Base-by-base conservation (phyloP, 2,113 vertebrate genomes). In the Turnix velox region DNA sequence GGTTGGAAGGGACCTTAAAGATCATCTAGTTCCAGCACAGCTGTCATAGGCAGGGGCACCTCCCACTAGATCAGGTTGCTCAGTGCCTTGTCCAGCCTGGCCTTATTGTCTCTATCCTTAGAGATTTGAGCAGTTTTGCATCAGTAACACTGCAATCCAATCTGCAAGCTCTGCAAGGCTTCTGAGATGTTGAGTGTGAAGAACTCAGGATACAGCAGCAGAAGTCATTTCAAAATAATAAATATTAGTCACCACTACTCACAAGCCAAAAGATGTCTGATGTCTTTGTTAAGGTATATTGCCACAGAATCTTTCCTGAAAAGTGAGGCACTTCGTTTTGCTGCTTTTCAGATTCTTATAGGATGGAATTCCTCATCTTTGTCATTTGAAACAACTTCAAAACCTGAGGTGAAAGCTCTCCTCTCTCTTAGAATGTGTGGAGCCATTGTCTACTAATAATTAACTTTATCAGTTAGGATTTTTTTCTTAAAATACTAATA, bases 131-230 rank as follows among this genome's bases (percentile, higher is more conserved):
- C n/a, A n/a, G 14, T 48, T 89, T 15, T 72, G 6, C 15, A 8
- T 39, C 40, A 25, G 0, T 42, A 15, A 7, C 2, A 1, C 20
- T 23, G 10, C 46, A 27, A 1, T 10, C n/a, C 31, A n/a, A 28
- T 51, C 18, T 2, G 0, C 15, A n/a, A 74, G 14, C 24, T 40
- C 55, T 75, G 5, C 23, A 33, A n/a, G 18, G 40, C 6, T 8
- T 35, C 35, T 27, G 20, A 68, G 24, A 71, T 6, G 3, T 17
- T 0, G 0, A 18, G n/a, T 45, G 52, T 54, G 39, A 76, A 42
- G 16, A 55, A 35, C 43, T 79, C 28, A 18, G 40, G 62, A 55
- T 42, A 33, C 37, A 40, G 30, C 23, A 85, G 40, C 52, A 92
- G 62, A 68, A 75, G 18, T 30, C 4, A 79, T 69, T 79, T 82